Evolutionary conservation across 1,140 invertebrate genomes (phyloP), one percentile per base, ranked within the genome.

Genomic region (Drosophila punjabiensis): DNA sequence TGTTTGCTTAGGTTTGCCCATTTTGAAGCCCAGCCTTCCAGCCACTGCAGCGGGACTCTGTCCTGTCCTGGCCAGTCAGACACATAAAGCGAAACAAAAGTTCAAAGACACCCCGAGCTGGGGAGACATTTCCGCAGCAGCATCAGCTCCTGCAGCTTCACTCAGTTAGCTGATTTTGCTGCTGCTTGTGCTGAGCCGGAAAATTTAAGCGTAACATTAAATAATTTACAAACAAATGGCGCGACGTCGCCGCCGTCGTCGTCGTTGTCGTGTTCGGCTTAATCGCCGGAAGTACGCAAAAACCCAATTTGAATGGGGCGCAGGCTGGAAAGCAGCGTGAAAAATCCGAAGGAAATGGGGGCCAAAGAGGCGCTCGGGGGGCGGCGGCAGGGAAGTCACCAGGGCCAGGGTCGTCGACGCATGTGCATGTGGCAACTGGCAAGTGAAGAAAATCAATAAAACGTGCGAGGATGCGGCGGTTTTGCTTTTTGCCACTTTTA

Each of bases 201-300:
- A 90, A 90, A 90, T 90, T 90, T 90, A 90, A 90, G 86, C 86
- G 86, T 78, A 86, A 90, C 86, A 89, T 89, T 89, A 89, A 89
- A 90, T 89, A 89, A 89, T 89, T 89, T 86, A 89, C 86, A 85
- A 90, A 89, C 86, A 86, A 89, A 89, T 84, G 85, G 81, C 84
- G 84, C 84, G 75, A 66, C 84, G 58, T 7, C 39, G 69, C 70
- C 66, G 70, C n/a, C 24, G 24, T 24, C 24, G 24, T 65, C 56
- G 67, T 33, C 58, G 53, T 58, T 18, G 32, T 65, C 74, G 53
- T 79, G 70, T 62, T 74, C 70, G 76, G 65, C 86, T 89, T 89
- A 89, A 89, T 89, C 82, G 86, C 86, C 86, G 86, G 87, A 90
- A 90, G 79, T 80, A 73, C 86, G 70, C 82, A 74, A 77, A 78